phyloP scores from a whole-genome alignment of 2,113 vertebrate genomes.

The Pontoporia blainvillei region DNA sequence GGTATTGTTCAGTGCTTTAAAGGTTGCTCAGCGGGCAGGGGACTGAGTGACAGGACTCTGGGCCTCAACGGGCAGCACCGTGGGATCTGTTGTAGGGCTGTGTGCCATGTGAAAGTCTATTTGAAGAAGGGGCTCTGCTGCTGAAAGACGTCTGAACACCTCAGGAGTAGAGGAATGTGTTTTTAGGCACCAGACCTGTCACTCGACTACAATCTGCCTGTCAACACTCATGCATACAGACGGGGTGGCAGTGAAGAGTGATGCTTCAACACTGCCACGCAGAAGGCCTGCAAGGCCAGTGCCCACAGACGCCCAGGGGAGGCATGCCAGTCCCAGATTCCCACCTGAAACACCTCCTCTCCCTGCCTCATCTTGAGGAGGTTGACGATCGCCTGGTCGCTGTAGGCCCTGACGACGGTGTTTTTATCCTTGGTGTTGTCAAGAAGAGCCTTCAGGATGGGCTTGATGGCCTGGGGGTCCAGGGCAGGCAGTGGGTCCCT shows the following conservation, averaged over 20 bases:
- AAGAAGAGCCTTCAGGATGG: conserved; percentile 94
- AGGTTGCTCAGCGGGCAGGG: fast-evolving
- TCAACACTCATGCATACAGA: not conserved
- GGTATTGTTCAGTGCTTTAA: not conserved
- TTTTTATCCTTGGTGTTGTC: conserved; percentile 99
- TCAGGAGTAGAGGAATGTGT: not conserved
- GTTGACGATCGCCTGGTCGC: conserved; percentile 95
- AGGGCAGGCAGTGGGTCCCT: conserved; percentile 87
- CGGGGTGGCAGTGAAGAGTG: not conserved
- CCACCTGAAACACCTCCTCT: conserved; percentile 92
- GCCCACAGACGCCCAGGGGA: fast-evolving
- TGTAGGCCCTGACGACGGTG: conserved; percentile 94
- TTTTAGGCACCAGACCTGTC: not conserved
- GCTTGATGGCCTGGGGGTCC: conserved; percentile 90
- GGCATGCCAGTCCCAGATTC: not conserved
- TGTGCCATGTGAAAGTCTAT: not conserved
- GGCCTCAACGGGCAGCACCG: not conserved
- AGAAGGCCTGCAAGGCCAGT: not conserved
- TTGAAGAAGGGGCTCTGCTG: not conserved
- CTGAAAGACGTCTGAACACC: not conserved
- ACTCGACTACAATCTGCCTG: not conserved
- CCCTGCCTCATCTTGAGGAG: conserved; percentile 91
- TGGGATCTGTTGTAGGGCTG: not conserved
- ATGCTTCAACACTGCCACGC: not conserved
- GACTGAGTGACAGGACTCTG: not conserved